Percentiles rank a stretch among this genome's conserved stretches.
phyloP scores from a whole-genome alignment of 2,888 invertebrate genomes.

The Anthophora plumipes region DNA sequence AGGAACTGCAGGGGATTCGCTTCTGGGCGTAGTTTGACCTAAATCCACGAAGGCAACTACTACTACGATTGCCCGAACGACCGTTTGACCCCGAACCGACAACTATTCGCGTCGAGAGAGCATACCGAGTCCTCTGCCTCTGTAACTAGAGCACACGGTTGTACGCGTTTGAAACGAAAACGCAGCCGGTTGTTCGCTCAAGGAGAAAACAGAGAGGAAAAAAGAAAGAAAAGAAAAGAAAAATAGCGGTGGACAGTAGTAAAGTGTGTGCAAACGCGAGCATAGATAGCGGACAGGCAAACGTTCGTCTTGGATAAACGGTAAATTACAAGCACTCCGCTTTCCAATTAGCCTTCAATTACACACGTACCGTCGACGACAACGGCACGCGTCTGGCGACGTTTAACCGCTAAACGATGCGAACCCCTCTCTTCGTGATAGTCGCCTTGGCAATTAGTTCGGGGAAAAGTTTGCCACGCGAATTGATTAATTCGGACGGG shows the following conservation, averaged over 20 bases:
- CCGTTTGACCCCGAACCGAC: slow-evolving; percentile 65
- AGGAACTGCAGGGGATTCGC: slow-evolving; percentile 52
- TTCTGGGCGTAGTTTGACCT: slow-evolving; percentile 62
- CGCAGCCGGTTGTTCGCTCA: neutral
- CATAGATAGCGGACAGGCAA: slow-evolving; percentile 9
- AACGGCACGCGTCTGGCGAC: slow-evolving; percentile 46
- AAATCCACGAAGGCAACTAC: slow-evolving; percentile 59
- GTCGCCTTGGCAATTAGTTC: slow-evolving; percentile 38
- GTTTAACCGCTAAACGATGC: slow-evolving; percentile 42
- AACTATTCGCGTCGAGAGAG: slow-evolving; percentile 53
- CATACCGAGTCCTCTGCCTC: slow-evolving; percentile 22
- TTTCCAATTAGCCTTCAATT: slow-evolving; percentile 63
- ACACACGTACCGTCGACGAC: slow-evolving; percentile 14
- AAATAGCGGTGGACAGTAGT: neutral
- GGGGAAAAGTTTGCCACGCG: slow-evolving; percentile 36
- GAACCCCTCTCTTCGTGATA: slow-evolving; percentile 16
- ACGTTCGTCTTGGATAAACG: slow-evolving; percentile 49
- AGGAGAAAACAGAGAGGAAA: neutral
- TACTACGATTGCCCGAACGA: slow-evolving; percentile 63
- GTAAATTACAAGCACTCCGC: slow-evolving; percentile 57
- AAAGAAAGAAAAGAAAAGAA: neutral
- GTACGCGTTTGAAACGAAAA: slow-evolving; percentile 8
- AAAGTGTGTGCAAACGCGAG: slow-evolving; percentile 14
- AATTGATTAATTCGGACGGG: slow-evolving; percentile 17
- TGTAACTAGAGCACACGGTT: slow-evolving; percentile 46